A percentile compares a stretch with the other conserved stretches of the same genome.
Conservation (phyloP, 2,797 vertebrate genomes). For the Catostomus latipinnis region DNA sequence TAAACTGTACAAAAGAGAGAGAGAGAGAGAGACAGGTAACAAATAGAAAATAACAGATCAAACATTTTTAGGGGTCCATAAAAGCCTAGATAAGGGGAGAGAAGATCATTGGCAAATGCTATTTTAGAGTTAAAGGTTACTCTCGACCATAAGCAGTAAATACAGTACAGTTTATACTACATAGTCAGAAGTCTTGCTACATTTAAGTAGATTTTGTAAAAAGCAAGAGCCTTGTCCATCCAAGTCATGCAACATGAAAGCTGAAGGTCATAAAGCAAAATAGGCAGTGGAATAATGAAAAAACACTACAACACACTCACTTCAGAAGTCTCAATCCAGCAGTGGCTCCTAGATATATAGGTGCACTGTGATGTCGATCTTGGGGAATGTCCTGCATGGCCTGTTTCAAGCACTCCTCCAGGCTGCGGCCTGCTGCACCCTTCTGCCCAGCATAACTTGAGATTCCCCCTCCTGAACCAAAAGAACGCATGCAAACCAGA, state of each 20-base stretch:
- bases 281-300: background rate
- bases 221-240: too few species aligned
- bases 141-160: too few species aligned
- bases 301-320: constrained; percentile 60
- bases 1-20: constrained; percentile 55
- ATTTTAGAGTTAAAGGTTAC: too few species aligned
- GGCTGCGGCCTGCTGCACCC: constrained; percentile 74
- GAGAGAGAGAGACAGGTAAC: background rate
- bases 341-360: constrained; percentile 87
- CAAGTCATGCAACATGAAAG: too few species aligned
- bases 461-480: constrained; percentile 79
- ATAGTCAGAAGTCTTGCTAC: too few species aligned
- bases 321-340: constrained; percentile 85
- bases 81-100: too few species aligned
- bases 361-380: constrained; percentile 73
- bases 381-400: constrained; percentile 77
- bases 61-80: too few species aligned
- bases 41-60: background rate
- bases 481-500: background rate
- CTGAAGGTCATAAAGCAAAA: background rate
- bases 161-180: too few species aligned
- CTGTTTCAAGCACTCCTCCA: constrained; percentile 79
- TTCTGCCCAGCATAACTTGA: constrained; percentile 79
- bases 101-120: too few species aligned
- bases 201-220: too few species aligned